phyloP scores from a whole-genome alignment of 2,113 vertebrate genomes.

The Apteryx owenii region DNA sequence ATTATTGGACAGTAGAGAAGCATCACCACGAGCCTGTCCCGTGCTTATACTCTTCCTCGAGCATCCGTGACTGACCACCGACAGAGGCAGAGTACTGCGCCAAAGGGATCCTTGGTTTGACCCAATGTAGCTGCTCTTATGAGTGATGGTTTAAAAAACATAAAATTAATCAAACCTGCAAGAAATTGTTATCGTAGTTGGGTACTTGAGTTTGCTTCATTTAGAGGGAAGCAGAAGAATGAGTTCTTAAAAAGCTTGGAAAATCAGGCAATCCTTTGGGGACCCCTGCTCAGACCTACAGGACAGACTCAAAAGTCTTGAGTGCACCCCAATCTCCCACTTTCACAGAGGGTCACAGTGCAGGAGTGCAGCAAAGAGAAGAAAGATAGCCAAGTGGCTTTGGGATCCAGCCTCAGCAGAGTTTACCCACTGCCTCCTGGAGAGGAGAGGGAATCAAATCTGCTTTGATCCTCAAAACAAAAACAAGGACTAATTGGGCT shows the following conservation, averaged over 20 bases:
- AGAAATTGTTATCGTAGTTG: not conserved
- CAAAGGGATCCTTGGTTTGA: not conserved
- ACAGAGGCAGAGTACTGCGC: not conserved
- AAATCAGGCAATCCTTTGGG: not conserved
- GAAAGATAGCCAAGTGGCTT: not conserved
- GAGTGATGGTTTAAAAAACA: not conserved
- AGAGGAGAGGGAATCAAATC: not conserved
- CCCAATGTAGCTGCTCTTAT: not conserved
- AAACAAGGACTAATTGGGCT: not conserved
- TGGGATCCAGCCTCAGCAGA: not conserved
- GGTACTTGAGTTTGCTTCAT: not conserved
- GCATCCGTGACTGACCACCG: not conserved
- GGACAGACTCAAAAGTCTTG: not conserved
- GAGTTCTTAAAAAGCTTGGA: not conserved
- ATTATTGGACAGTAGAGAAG: not conserved
- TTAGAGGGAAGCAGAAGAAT: not conserved
- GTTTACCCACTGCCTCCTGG: not conserved
- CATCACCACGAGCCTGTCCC: rapidly evolving
- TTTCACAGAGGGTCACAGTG: rapidly evolving
- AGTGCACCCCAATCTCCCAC: rapidly evolving
- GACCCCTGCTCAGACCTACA: not conserved
- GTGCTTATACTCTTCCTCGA: not conserved
- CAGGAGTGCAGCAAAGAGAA: not conserved
- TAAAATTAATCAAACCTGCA: not conserved
- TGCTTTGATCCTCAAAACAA: not conserved